These are phyloP conservation scores for Drosophila ogumai DNA, from an alignment of 1,140 invertebrate species.

Conservation along the genomic window DNA sequence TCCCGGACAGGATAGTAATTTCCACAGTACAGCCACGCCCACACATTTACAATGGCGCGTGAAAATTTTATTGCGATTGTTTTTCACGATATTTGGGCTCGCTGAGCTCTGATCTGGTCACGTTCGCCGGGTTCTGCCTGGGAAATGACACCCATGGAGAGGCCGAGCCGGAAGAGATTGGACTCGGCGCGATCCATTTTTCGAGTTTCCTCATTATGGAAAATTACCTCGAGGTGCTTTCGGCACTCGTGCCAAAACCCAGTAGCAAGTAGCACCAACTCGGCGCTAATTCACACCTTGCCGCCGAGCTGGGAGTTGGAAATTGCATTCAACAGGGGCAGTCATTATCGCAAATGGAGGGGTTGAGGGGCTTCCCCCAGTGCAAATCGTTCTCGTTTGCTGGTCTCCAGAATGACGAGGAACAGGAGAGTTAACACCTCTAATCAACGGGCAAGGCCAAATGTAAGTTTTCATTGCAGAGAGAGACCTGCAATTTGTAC, in stretches of 20 bases:
- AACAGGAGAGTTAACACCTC: slow-evolving; percentile 6
- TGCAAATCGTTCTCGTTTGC: slow-evolving; percentile 27
- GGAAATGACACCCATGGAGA: slow-evolving; percentile 42
- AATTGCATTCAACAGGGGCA: slow-evolving; percentile 12
- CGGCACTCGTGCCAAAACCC: slow-evolving; percentile 28
- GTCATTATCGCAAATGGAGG: slow-evolving; percentile 20
- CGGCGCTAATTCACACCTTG: slow-evolving; percentile 36
- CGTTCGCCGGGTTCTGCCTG: slow-evolving; percentile 56
- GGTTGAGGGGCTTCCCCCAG: neutral
- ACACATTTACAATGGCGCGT: slow-evolving; percentile 61
- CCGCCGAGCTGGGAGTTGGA: slow-evolving; percentile 10
- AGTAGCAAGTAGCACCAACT: slow-evolving; percentile 18
- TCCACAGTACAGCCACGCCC: slow-evolving; percentile 48
- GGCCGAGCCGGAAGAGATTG: slow-evolving; percentile 55
- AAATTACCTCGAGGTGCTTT: slow-evolving; percentile 22
- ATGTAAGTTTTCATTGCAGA: slow-evolving; percentile 34
- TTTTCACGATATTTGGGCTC: slow-evolving; percentile 53
- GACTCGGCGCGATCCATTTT: slow-evolving; percentile 14
- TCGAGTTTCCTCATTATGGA: slow-evolving; percentile 30
- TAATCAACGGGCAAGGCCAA: slow-evolving; percentile 19
- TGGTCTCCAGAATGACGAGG: slow-evolving; percentile 12
- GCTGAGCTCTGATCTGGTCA: slow-evolving; percentile 43
- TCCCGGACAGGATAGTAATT: slow-evolving; percentile 58
- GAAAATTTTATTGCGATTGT: slow-evolving; percentile 62
- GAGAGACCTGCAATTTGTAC: slow-evolving; percentile 14